Evolutionary conservation across 1,140 invertebrate genomes (phyloP).

Genomic region (Lepidurus apus): DNA sequence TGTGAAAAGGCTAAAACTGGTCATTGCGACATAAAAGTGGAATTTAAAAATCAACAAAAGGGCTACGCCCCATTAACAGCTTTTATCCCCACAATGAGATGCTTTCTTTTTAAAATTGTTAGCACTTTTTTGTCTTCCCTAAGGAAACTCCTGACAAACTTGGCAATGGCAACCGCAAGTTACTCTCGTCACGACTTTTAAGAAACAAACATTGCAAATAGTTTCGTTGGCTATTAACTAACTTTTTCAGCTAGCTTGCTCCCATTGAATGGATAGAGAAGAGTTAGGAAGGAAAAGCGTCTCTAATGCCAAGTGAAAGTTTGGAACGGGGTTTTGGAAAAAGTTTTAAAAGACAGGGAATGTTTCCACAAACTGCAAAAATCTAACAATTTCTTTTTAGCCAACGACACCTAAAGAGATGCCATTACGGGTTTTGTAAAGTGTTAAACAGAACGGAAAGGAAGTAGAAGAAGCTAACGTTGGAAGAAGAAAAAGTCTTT

Average conservation of each 20-base stretch:
- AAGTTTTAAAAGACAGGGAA: background rate
- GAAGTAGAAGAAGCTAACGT: background rate
- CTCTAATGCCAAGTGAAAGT: background rate
- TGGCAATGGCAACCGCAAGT: background rate
- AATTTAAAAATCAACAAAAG: background rate
- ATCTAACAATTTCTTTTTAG: background rate
- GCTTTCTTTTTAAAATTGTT: too few relatives aligned
- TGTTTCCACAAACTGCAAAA: background rate
- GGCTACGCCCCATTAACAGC: background rate
- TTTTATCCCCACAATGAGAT: background rate
- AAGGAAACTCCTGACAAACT: background rate
- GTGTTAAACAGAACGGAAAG: background rate
- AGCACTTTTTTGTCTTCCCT: too few relatives aligned
- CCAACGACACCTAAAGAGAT: background rate
- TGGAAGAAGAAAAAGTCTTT: conserved; percentile 15
- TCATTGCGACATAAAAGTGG: background rate
- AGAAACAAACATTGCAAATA: background rate
- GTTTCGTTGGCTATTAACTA: conserved; percentile 9
- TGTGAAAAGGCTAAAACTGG: conserved; percentile 13
- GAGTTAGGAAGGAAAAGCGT: background rate
- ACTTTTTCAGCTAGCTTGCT: conserved; percentile 10
- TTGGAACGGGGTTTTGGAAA: background rate
- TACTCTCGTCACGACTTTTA: background rate
- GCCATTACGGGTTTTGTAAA: background rate
- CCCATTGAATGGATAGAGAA: conserved; percentile 18